Base-by-base conservation (phyloP, 2,113 vertebrate species). In the Xiphias gladius region DNA sequence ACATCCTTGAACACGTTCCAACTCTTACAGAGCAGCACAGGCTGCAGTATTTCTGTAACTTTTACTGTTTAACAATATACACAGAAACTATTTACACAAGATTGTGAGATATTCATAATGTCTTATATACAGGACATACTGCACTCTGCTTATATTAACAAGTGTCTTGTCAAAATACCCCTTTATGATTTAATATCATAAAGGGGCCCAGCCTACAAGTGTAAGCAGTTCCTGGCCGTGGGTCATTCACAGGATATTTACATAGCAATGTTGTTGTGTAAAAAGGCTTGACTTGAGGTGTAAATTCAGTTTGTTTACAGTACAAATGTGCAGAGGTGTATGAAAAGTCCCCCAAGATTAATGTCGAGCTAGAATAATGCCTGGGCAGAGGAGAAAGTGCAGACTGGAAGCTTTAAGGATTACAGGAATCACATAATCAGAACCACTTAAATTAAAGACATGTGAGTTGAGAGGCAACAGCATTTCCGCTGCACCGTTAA, bases 371-470 rank as follows among this genome's bases (percentile, higher is more conserved):
- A 26, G 20, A 78, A 30, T 52, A 80, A n/a, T 12, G 41, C 11
- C 41, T 35, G 41, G 24, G 30, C 28, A 55, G 39, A 54, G 24
- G 43, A 65, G 52, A 37, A 54, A 12, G 24, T 22, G 19, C n/a
- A 3, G 3, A 46, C 13, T 87, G 48, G 39, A 65, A 73, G 71
- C 80, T 73, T 46, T 58, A 24, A 54, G 69, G 55, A 83, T 85
- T 59, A 80, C 30, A 54, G 17, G 50, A 77, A 85, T 58, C 70
- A 68, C 70, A 64, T 72, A 43, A 72, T 65, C 39, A 58, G 9
- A 28, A 76, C 48, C 80, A 78, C 61, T 78, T 73, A 67, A 62
- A 58, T 67, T 24, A 79, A 50, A 83, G 48, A 59, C 30, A 28
- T 67, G 67, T 69, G 71, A 69, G 46, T 22, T 26, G 63, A 43